Percentiles rank a stretch among this genome's conserved stretches.
phyloP scores from a whole-genome alignment of 37 sponge, comb jelly and placozoan species.

The Hormiphora californensis region DNA sequence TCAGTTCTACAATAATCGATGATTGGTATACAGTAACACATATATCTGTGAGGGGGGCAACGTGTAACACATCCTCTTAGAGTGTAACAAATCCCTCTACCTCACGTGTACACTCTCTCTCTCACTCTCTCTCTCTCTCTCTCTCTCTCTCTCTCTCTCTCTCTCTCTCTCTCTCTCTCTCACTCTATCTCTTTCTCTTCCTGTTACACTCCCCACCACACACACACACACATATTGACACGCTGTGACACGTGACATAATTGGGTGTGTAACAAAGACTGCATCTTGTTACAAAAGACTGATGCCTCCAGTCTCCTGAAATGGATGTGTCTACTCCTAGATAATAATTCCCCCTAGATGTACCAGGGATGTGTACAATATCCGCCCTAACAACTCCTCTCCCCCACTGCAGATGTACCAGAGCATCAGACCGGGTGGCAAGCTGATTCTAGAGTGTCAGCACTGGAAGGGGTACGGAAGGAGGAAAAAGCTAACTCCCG shows the following conservation, averaged over 20 bases:
- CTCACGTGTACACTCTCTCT: neutral
- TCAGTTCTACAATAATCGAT: no score
- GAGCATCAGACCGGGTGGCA: conserved; percentile 73
- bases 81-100: neutral
- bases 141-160: neutral
- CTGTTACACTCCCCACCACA: neutral
- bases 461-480: conserved; percentile 69
- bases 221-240: neutral
- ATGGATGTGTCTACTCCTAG: no score
- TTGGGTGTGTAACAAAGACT: no score
- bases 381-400: no score
- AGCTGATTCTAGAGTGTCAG: conserved; percentile 86
- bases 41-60: no score
- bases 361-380: no score
- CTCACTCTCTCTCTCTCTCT: neutral
- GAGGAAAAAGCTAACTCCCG: conserved; percentile 68
- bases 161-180: neutral
- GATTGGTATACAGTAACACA: no score
- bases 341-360: no score
- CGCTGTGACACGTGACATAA: neutral
- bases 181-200: neutral
- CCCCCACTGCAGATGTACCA: conserved; percentile 67
- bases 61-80: no score
- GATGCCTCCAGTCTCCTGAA: no score
- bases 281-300: no score